Evolutionary conservation across 92 coral and sea anemone genomes (phyloP).

Genomic region (Palythoa grandis): DNA sequence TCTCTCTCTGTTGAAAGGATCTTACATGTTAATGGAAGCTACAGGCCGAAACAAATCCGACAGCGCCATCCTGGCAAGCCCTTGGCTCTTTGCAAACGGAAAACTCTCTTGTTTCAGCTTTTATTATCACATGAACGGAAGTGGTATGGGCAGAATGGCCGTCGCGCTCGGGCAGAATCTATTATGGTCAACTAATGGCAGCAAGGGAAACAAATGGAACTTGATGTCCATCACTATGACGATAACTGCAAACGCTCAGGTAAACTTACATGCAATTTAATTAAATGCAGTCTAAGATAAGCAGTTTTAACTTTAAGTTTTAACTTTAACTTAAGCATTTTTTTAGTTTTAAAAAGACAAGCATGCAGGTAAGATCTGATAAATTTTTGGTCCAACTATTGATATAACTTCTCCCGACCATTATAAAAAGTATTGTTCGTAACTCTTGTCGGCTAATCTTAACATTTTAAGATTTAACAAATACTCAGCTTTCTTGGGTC

Average conservation of each 20-base stretch:
- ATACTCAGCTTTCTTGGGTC: no score
- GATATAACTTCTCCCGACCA: no score
- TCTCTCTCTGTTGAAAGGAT: background rate
- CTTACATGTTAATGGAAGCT: conserved; percentile 39
- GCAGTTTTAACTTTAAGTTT: no score
- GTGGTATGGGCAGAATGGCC: conserved; percentile 22
- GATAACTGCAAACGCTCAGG: background rate
- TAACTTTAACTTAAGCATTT: no score
- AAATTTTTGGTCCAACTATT: no score
- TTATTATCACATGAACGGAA: conserved; percentile 41
- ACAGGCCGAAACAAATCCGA: conserved; percentile 13
- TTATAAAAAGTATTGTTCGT: no score
- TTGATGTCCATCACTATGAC: background rate
- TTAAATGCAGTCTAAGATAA: no score
- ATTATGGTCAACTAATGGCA: background rate
- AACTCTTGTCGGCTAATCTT: no score
- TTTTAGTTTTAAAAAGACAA: no score
- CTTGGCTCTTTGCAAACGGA: background rate
- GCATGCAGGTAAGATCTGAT: no score
- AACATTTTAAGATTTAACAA: no score
- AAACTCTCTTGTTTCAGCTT: conserved; percentile 32
- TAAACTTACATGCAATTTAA: background rate
- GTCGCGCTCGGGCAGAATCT: background rate
- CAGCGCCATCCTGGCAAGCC: conserved; percentile 31
- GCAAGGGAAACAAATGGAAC: conserved; percentile 27